Conservation (phyloP, 2,797 vertebrate species). For the Aphelocoma californica region DNA sequence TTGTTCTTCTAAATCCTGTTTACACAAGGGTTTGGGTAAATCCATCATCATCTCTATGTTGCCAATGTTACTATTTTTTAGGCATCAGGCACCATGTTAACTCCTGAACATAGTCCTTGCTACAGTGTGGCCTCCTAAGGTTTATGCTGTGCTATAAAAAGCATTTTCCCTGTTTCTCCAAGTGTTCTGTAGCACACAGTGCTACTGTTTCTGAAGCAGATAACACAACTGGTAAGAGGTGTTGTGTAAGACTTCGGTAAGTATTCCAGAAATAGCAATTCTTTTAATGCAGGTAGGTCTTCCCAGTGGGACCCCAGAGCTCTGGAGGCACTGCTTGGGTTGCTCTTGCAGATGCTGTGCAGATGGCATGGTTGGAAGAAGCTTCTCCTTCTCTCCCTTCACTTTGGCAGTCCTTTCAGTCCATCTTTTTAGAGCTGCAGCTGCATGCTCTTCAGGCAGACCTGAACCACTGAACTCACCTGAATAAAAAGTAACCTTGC, state of each 20-base stretch:
- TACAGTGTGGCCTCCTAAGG: not conserved
- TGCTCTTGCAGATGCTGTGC: not conserved
- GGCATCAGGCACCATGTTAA: not conserved
- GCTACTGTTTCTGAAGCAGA: not conserved
- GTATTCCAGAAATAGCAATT: constrained; percentile 36
- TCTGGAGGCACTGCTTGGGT: not conserved
- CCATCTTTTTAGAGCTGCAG: not conserved
- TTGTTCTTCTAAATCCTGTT: constrained; percentile 14
- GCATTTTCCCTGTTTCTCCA: not conserved
- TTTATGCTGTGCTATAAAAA: constrained; percentile 19
- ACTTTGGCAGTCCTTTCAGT: not conserved
- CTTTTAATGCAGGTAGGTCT: not conserved
- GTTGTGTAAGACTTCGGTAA: not conserved
- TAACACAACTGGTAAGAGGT: not conserved
- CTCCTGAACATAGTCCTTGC: not conserved
- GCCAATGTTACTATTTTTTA: not conserved
- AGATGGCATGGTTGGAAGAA: not conserved
- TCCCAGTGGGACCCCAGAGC: not conserved
- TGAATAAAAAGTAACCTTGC: not conserved
- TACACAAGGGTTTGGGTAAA: not conserved
- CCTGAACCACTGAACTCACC: not conserved
- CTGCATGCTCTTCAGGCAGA: accelerated
- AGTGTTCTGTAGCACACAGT: not conserved
- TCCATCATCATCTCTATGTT: not conserved
- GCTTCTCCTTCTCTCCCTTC: not conserved